These are phyloP conservation scores for Amia ocellicauda DNA, from an alignment of 2,113 vertebrate genomes.

Conservation along the genomic window DNA sequence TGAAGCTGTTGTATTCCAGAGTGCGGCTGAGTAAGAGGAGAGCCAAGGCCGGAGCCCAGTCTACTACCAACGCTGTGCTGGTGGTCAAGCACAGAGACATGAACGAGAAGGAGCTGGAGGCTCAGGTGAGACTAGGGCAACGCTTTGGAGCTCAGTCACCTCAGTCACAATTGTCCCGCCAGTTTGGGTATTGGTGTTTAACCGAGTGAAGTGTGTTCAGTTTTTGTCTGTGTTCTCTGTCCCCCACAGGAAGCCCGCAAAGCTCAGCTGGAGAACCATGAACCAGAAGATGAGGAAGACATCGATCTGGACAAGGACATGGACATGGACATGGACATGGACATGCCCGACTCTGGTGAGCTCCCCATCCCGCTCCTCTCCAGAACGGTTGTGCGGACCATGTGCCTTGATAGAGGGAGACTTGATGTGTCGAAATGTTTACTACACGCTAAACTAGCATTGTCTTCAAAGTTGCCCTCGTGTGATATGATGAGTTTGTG, in stretches of 20 bases:
- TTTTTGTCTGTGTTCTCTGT: slow-evolving; percentile 15
- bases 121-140: slow-evolving; percentile 66
- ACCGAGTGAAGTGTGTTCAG: neutral
- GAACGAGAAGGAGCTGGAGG: slow-evolving; percentile 91
- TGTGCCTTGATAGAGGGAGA: no score
- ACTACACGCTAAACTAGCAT: no score
- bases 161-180: no score
- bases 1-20: slow-evolving; percentile 45
- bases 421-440: no score
- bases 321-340: slow-evolving; percentile 76
- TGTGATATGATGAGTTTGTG: no score
- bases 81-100: slow-evolving; percentile 93
- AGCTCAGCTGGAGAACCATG: slow-evolving; percentile 91
- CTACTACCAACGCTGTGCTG: slow-evolving; percentile 84
- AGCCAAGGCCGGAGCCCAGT: slow-evolving; percentile 86
- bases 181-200: no score
- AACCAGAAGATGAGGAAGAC: slow-evolving; percentile 89
- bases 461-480: no score
- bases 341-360: slow-evolving; percentile 76
- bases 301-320: slow-evolving; percentile 71
- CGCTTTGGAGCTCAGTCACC: neutral
- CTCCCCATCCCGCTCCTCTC: neutral
- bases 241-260: slow-evolving; percentile 77
- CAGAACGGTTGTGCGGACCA: no score
- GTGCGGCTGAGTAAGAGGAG: slow-evolving; percentile 89